Conservation (phyloP, 1,140 invertebrate species). For the Drosophila oshimai region DNA sequence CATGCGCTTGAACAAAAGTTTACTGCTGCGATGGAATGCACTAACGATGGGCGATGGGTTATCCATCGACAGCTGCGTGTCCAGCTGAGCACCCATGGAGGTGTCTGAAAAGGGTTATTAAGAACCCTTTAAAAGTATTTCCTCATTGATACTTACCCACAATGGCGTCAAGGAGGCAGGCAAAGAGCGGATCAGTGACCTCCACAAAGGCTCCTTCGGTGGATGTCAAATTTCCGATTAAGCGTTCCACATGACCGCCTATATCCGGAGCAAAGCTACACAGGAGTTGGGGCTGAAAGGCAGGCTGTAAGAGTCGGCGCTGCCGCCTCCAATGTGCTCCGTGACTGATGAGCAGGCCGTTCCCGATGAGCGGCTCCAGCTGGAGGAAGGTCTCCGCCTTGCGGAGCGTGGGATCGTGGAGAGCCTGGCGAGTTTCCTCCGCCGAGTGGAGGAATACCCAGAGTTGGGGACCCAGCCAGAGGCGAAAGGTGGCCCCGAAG, state of each 20-base stretch:
- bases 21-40: constrained; percentile 58
- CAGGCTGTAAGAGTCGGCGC: constrained; percentile 61
- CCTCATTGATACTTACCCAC: constrained; percentile 40
- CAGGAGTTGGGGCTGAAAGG: constrained; percentile 61
- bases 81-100: constrained; percentile 68
- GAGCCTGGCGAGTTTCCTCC: constrained; percentile 65
- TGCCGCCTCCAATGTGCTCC: constrained; percentile 58
- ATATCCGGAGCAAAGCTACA: constrained; percentile 39
- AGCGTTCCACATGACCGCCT: constrained; percentile 38
- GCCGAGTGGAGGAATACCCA: constrained; percentile 75
- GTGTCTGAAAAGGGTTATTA: constrained; percentile 39
- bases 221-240: constrained; percentile 35
- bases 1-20: constrained; percentile 75
- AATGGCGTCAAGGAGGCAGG: constrained; percentile 71
- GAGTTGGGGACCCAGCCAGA: constrained; percentile 68
- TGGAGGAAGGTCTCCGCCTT: constrained; percentile 65
- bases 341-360: constrained; percentile 71
- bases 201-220: constrained; percentile 31
- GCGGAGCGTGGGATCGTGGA: constrained; percentile 56
- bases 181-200: constrained; percentile 63
- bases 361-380: constrained; percentile 63
- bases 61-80: constrained; percentile 29
- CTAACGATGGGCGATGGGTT: constrained; percentile 41
- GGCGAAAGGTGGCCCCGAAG: constrained; percentile 60
- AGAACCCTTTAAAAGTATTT: no score